phyloP scores from a whole-genome alignment of 2,888 invertebrate genomes.

The Suillia variegata region DNA sequence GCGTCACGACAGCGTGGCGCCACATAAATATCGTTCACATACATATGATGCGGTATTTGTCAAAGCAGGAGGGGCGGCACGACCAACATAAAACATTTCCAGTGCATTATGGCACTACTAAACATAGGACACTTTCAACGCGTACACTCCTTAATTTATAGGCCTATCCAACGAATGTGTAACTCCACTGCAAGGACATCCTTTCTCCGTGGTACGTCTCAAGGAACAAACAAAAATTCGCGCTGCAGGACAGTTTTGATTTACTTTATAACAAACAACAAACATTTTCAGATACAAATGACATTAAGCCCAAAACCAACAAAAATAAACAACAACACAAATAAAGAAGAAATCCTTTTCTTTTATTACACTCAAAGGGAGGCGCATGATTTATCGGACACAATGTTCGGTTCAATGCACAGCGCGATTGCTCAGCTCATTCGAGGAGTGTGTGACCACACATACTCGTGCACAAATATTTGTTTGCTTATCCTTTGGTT shows the following conservation, averaged over 20 bases:
- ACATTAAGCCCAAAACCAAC: neutral
- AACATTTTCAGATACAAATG: too few relatives aligned
- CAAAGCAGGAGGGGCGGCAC: constrained; percentile 37
- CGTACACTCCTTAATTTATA: constrained; percentile 8
- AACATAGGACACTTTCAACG: too few relatives aligned
- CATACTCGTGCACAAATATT: neutral
- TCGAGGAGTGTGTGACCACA: too few relatives aligned
- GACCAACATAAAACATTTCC: constrained; percentile 17
- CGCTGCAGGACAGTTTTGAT: too few relatives aligned
- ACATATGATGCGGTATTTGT: constrained; percentile 41
- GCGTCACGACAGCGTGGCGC: constrained; percentile 39
- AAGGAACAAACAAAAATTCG: too few relatives aligned
- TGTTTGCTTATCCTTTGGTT: neutral
- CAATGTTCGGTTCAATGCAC: constrained; percentile 33
- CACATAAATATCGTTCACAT: constrained; percentile 48
- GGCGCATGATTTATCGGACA: neutral
- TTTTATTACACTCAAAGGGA: neutral
- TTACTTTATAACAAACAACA: too few relatives aligned
- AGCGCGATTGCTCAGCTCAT: constrained; percentile 18
- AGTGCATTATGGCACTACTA: neutral
- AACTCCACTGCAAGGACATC: neutral
- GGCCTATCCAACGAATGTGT: constrained; percentile 1
- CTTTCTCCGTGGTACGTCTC: too few relatives aligned
- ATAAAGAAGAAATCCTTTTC: neutral
- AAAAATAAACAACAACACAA: neutral